phyloP scores from a whole-genome alignment of 2,888 invertebrate species.

The Camponotus fellah region DNA sequence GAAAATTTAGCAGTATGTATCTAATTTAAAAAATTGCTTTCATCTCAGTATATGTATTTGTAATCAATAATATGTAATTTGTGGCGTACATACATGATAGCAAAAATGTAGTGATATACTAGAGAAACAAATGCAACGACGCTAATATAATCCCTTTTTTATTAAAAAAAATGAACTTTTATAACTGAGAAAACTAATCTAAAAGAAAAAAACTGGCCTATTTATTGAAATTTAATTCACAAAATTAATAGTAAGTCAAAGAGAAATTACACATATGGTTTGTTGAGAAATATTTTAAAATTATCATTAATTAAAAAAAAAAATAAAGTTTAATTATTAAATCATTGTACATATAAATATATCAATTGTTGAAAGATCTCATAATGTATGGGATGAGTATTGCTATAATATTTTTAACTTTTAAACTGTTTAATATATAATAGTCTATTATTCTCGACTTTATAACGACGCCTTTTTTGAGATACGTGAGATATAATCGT shows the following conservation, averaged over 20 bases:
- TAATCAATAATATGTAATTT: slow-evolving; percentile 4
- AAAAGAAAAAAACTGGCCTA: slow-evolving; percentile 2
- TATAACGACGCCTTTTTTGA: not conserved
- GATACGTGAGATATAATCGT: not conserved
- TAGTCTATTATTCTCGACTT: slow-evolving; percentile 2
- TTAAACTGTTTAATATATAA: slow-evolving; percentile 28
- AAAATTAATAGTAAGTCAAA: not conserved
- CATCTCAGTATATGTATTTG: not conserved
- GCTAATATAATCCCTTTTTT: not conserved
- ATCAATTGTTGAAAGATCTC: not conserved
- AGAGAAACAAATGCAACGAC: not conserved
- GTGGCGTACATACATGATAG: not conserved
- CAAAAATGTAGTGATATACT: not conserved
- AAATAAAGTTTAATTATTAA: slow-evolving; percentile 14
- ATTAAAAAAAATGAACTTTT: not conserved
- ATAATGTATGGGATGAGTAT: not conserved
- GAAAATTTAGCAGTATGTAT: slow-evolving; percentile 2
- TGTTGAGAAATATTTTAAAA: slow-evolving; percentile 13
- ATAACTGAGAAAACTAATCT: not conserved
- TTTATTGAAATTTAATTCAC: slow-evolving; percentile 6
- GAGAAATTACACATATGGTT: not conserved
- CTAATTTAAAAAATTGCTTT: not conserved
- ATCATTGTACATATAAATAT: not conserved
- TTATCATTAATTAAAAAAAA: not conserved
- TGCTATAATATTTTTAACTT: slow-evolving; percentile 12